These are phyloP conservation scores for Mastacembelus armatus DNA, from an alignment of 2,797 vertebrate species.

Conservation along the genomic window DNA sequence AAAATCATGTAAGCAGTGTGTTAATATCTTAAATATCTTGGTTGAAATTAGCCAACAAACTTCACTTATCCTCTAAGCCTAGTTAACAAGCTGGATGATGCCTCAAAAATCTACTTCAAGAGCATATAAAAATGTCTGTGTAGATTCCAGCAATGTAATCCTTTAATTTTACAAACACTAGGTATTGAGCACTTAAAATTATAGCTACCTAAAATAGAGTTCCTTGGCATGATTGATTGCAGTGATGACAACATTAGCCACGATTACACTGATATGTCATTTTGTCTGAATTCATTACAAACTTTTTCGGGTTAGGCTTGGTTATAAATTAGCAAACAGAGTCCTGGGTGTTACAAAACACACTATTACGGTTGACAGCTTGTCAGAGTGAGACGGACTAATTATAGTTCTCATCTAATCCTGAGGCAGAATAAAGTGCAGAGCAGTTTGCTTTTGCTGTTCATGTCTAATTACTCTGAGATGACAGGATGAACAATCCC, in stretches of 20 bases:
- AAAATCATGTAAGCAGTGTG: too few relatives aligned
- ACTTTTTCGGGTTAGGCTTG: constrained; percentile 38
- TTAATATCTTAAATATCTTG: neutral
- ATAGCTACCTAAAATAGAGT: constrained; percentile 40
- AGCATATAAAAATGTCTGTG: too few relatives aligned
- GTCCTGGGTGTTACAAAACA: constrained; percentile 48
- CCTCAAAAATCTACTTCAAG: neutral
- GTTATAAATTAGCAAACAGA: constrained; percentile 57
- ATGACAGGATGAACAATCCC: constrained; percentile 72
- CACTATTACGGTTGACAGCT: constrained; percentile 56
- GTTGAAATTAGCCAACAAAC: neutral
- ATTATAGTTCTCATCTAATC: constrained; percentile 66
- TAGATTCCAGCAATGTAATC: constrained; percentile 31
- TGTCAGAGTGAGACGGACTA: constrained; percentile 71
- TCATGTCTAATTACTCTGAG: constrained; percentile 71
- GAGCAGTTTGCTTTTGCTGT: constrained; percentile 49
- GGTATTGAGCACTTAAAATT: constrained; percentile 27
- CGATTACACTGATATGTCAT: constrained; percentile 60
- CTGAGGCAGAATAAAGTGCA: constrained; percentile 38
- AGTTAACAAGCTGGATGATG: neutral
- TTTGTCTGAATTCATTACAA: constrained; percentile 61
- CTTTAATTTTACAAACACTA: constrained; percentile 41
- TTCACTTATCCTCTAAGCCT: neutral
- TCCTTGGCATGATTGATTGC: constrained; percentile 58
- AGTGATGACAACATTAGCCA: constrained; percentile 62